Base-by-base conservation (phyloP, 2,888 invertebrate genomes). In the Buathra laborator region DNA sequence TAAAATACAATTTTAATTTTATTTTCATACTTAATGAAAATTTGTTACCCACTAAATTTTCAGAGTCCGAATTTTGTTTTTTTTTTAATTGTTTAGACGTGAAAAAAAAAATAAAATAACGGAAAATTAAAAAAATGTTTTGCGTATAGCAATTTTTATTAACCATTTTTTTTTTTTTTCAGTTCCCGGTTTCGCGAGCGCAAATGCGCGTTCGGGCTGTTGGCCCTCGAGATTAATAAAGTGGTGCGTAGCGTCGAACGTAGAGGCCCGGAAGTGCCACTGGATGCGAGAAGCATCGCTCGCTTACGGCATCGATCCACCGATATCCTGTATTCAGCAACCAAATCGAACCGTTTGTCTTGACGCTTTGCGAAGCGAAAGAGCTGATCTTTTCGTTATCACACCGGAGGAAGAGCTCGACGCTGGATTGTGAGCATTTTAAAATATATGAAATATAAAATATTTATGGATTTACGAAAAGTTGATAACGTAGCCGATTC, bases 281-380 rank as follows among this genome's bases (percentile, higher is more conserved):
- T 97, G 97, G 96, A 92, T 98, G 90, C 95, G 96, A 82, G 96
- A 97, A 88, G 97, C 97, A 0, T 96, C 96, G 0, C 95, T 96
- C 0, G 97, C 97, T 3, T 96, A 97, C 89, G 97, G 97, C 0
- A 94, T 98, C 0, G 95, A 96, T 85, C 98, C 99, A 0, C 96
- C 96, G 14, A 94, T 99, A 19, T 97, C 97, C 86, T 99, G 99
- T 91, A 94, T 96, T 7, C 94, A 95, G 87, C 95, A 96, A 1
- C 94, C 94, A 3, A 95, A 94, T 86, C 93, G 95, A 3, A 95
- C 95, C 7, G 95, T 95, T 14, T 98, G 98, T 90, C 95, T 98
- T 95, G 94, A 95, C 37, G 96, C 96, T 0, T 95, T 97, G 0
- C 92, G 94, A 6, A 92, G 94, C 0, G 95, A 96, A n/a, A 94